Evolutionary conservation across 2,797 vertebrate species (phyloP), one percentile per base, ranked within the genome.

Genomic region (Ceyx erithaca): DNA sequence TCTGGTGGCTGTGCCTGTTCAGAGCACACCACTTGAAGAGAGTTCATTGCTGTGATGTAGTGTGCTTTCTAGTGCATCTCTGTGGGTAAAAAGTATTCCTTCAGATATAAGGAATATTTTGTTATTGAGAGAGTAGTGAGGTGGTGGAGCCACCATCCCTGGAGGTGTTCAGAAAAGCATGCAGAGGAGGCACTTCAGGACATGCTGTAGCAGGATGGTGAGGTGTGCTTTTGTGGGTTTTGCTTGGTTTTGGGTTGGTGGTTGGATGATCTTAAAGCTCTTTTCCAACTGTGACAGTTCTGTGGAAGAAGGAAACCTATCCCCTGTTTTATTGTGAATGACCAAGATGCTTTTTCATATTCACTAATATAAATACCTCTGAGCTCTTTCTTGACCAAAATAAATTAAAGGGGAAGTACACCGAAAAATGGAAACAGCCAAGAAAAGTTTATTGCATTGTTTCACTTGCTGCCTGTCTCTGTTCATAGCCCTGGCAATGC

Each of bases 391-490:
- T 75, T 57, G 49, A 68, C 33, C 46, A 57, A 70, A 86, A 88
- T 54, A 86, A 64, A 40, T 69, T 1, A 0, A 25, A 51, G 37
- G 58, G 67, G 49, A 85, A 85, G 48, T 62, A 33, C 40, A 22
- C 0, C 7, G 78, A 31, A 71, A 89, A 93, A 62, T 70, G 63
- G 28, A 80, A 80, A 70, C 17, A 52, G 57, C 41, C 58, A 93
- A 91, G 91, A 80, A 88, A 87, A 90, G 77, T 57, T 73, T 48
- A 67, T 66, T 94, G 88, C 80, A 59, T 92, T 46, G 75, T 93
- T 96, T 92, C 71, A 80, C 59, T 94, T 95, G 89, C 90, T 97
- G 79, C 75, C 64, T 76, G 58, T 59, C 84, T 95, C 89, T 4
- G 8, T 61, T 73, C 48, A 78, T 76, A 81, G 89, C 64, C 68